Conservation (phyloP, 2,797 vertebrate species). For the Menidia menidia region DNA sequence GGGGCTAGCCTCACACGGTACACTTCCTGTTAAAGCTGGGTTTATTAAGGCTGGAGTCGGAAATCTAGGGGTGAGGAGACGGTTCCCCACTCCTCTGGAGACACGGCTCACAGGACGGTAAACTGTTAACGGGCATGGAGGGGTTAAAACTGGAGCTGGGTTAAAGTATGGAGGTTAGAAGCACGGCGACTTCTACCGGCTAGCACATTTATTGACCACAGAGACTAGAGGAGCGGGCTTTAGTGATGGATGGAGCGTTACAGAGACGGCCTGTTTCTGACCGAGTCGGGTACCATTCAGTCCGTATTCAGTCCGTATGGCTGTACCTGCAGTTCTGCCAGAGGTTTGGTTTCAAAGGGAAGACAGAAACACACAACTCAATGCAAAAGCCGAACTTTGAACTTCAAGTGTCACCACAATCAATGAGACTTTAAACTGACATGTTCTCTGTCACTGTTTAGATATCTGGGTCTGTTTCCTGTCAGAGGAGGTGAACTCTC, state of each 20-base stretch:
- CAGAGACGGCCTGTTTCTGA: slow-evolving; percentile 26
- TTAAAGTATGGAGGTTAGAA: slow-evolving; percentile 79
- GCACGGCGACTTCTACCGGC: slow-evolving; percentile 69
- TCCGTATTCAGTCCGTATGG: slow-evolving; percentile 49
- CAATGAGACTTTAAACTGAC: no score
- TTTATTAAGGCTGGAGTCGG: neutral
- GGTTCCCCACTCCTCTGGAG: neutral
- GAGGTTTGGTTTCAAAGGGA: slow-evolving; percentile 73
- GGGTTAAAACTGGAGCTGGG: slow-evolving; percentile 44
- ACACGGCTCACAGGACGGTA: slow-evolving; percentile 27
- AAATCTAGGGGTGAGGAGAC: slow-evolving; percentile 1
- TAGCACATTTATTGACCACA: slow-evolving; percentile 42
- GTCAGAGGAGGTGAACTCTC: no score
- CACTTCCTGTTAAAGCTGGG: slow-evolving; percentile 26
- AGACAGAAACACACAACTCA: slow-evolving; percentile 70
- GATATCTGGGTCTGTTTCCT: no score
- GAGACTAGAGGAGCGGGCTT: slow-evolving; percentile 73
- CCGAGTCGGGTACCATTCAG: slow-evolving; percentile 79
- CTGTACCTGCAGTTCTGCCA: slow-evolving; percentile 84
- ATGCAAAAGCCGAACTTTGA: slow-evolving; percentile 30
- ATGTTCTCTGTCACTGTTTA: no score
- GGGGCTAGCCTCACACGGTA: slow-evolving; percentile 1
- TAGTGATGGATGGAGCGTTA: slow-evolving; percentile 75
- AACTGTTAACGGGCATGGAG: slow-evolving; percentile 68
- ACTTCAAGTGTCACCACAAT: no score